A percentile compares a stretch with the other conserved stretches of the same genome.
phyloP scores from a whole-genome alignment of 2,888 invertebrate genomes.

The Conomelus anceps region DNA sequence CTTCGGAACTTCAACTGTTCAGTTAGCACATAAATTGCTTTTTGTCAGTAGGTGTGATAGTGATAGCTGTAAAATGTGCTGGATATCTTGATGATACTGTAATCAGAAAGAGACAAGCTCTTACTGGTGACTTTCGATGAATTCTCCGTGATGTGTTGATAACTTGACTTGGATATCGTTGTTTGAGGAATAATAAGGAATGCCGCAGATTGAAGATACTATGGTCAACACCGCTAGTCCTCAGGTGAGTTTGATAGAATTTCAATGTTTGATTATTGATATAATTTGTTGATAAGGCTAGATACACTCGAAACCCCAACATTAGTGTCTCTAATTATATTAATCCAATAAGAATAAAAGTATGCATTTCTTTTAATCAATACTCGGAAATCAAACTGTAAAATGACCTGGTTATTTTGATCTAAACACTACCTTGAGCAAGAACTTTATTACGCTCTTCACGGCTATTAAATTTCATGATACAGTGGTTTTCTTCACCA shows the following conservation, averaged over 20 bases:
- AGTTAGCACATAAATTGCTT: not conserved
- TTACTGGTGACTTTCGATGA: not conserved
- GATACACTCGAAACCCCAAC: not conserved
- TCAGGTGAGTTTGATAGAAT: not conserved
- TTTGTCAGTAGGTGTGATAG: not conserved
- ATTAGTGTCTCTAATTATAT: not conserved
- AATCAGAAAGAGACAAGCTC: no score
- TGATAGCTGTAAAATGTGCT: not conserved
- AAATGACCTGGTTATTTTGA: not conserved
- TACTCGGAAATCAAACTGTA: not conserved
- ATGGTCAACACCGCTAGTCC: not conserved
- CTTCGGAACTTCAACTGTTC: not conserved
- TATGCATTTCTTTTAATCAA: not conserved
- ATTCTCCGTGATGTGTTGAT: not conserved
- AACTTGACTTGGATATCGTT: no score
- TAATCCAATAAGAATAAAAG: not conserved
- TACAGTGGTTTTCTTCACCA: not conserved
- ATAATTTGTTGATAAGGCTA: not conserved
- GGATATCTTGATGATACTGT: not conserved
- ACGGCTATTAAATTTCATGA: not conserved
- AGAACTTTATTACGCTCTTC: not conserved
- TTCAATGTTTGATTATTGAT: not conserved
- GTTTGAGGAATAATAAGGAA: not conserved
- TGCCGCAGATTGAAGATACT: not conserved
- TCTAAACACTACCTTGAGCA: not conserved